Conservation (phyloP, 2,113 vertebrate species). For the Cyanistes caeruleus region DNA sequence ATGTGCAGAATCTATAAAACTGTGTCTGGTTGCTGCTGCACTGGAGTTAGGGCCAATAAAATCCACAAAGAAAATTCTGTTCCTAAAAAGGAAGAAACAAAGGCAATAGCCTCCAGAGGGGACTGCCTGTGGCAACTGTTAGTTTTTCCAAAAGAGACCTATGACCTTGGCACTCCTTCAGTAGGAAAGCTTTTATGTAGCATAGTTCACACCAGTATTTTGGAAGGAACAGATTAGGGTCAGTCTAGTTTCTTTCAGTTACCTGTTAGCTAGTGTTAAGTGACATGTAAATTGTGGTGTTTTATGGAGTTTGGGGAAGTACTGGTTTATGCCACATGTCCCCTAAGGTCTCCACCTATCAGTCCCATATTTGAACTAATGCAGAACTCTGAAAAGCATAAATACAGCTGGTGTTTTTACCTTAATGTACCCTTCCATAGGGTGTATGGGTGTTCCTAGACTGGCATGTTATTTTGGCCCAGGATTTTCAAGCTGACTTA, state of each 20-base stretch:
- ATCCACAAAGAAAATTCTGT: not conserved
- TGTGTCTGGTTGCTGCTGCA: not conserved
- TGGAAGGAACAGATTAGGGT: not conserved
- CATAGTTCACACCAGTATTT: not conserved
- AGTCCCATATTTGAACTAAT: not conserved
- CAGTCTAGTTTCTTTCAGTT: not conserved
- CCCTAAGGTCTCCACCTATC: not conserved
- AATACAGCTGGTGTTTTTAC: not conserved
- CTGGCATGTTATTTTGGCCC: not conserved
- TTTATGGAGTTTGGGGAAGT: not conserved
- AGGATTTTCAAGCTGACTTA: not conserved
- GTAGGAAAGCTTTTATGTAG: not conserved
- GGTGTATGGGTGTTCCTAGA: not conserved
- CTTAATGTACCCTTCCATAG: fast-evolving
- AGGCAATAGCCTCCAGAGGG: not conserved
- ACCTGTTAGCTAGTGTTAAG: not conserved
- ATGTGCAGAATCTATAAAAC: not conserved
- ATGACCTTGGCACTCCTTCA: not conserved
- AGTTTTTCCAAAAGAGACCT: not conserved
- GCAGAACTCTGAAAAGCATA: not conserved
- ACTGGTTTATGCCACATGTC: not conserved
- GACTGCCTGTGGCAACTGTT: not conserved
- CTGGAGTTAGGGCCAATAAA: not conserved
- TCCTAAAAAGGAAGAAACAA: not conserved
- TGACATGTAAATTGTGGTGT: not conserved